Conservation (phyloP, 1,140 invertebrate species). For the Drosophila subpulchrella region DNA sequence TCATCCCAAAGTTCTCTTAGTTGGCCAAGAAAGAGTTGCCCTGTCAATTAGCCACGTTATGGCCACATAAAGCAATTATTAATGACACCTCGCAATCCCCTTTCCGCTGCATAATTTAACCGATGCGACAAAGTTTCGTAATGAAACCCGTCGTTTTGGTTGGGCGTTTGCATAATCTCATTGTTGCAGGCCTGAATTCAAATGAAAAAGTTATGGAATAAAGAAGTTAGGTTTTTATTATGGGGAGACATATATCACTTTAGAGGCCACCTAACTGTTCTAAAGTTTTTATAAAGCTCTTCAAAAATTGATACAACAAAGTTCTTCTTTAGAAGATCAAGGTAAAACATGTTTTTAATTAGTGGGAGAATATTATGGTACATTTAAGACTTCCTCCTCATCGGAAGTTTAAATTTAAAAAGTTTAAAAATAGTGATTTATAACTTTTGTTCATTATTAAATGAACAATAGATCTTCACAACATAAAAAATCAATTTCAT, state of each 20-base stretch:
- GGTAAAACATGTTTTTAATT: neutral
- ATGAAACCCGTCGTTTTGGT: conserved; percentile 4
- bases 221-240: neutral
- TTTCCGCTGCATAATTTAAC: conserved; percentile 28
- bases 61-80: conserved; percentile 54
- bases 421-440: no score
- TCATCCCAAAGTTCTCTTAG: conserved; percentile 12
- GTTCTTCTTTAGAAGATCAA: neutral
- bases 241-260: neutral
- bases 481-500: no score
- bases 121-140: conserved; percentile 5
- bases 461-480: no score
- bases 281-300: neutral
- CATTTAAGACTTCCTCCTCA: neutral
- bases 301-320: neutral
- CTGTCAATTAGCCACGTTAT: conserved; percentile 44
- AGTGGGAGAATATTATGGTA: neutral
- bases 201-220: conserved; percentile 14
- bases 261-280: neutral
- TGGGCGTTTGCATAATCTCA: conserved; percentile 16
- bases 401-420: no score
- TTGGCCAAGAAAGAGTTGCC: conserved; percentile 5
- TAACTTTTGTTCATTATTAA: no score
- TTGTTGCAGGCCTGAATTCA: neutral
- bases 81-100: conserved; percentile 38